Percentiles rank a stretch among this genome's conserved stretches.
phyloP scores from a whole-genome alignment of 2,113 vertebrate genomes.

The Raja brachyura region DNA sequence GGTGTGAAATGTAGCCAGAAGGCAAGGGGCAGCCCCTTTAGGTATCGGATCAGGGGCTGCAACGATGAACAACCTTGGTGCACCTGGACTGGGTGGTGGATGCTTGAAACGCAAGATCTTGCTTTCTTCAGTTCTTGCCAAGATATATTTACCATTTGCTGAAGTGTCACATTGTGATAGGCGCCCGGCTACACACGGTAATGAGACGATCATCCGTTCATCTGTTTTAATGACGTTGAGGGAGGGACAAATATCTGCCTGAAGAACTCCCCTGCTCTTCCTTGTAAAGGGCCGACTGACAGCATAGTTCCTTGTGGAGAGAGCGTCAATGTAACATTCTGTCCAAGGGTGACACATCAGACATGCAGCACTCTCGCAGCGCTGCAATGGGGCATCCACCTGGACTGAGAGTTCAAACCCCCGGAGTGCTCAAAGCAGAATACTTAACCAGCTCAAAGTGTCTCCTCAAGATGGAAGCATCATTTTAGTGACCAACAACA shows the following conservation, averaged over 20 bases:
- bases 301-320: not conserved
- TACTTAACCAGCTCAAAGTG: no score
- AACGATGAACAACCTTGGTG: no score
- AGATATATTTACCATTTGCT: no score
- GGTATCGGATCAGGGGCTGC: no score
- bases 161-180: no score
- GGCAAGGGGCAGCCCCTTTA: no score
- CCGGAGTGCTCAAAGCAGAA: not conserved
- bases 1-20: no score
- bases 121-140: no score
- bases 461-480: no score
- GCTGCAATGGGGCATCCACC: not conserved
- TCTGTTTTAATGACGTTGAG: not conserved
- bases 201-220: not conserved
- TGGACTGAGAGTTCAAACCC: not conserved
- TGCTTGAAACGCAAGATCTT: no score
- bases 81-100: no score
- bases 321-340: not conserved
- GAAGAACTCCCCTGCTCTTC: not conserved
- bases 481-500: not conserved
- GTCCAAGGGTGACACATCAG: not conserved
- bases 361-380: not conserved
- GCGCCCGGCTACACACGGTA: not conserved
- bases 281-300: not conserved
- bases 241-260: not conserved